Evolutionary conservation across 2,113 vertebrate genomes (phyloP).

Genomic region (Pteruthius melanotis): DNA sequence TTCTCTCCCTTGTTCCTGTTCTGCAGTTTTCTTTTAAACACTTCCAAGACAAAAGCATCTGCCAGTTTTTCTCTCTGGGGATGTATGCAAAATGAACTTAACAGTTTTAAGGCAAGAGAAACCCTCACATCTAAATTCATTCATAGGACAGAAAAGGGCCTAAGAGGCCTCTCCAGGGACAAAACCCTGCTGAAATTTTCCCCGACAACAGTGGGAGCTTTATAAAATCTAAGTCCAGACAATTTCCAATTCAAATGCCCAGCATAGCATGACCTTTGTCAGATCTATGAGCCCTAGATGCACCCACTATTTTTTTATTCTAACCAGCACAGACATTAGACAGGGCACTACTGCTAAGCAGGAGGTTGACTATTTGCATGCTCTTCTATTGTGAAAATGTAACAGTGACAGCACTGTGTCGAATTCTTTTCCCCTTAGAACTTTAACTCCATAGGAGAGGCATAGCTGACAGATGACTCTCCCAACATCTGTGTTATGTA

Average conservation of each 20-base stretch:
- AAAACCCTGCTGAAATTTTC: constrained; percentile 88
- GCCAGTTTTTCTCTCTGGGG: constrained; percentile 84
- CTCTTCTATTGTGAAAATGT: constrained; percentile 92
- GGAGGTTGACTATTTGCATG: constrained; percentile 95
- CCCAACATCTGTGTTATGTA: constrained; percentile 99
- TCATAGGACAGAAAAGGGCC: constrained; percentile 92
- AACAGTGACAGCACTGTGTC: constrained; percentile 99
- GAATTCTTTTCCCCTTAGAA: constrained; percentile 96
- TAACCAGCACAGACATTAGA: constrained; percentile 88
- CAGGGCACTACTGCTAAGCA: constrained; percentile 88
- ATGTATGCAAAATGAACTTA: constrained; percentile 90
- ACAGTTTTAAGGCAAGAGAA: constrained; percentile 88
- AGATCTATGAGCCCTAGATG: constrained; percentile 82
- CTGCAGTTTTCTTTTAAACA: constrained; percentile 86
- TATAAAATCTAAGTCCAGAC: constrained; percentile 91
- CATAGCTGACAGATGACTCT: constrained; percentile 99
- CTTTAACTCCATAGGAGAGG: constrained; percentile 91
- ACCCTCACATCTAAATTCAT: constrained; percentile 98
- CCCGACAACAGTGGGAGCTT: constrained; percentile 87
- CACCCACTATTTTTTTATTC: constrained; percentile 83
- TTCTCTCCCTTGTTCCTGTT: constrained; percentile 81
- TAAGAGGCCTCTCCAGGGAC: constrained; percentile 90
- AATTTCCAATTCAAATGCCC: constrained; percentile 99
- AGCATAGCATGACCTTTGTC: constrained; percentile 91
- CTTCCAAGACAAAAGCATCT: constrained; percentile 93